These are phyloP conservation scores for Platorchestia sp. DNA, from an alignment of 1,140 invertebrate genomes.

Conservation along the genomic window DNA sequence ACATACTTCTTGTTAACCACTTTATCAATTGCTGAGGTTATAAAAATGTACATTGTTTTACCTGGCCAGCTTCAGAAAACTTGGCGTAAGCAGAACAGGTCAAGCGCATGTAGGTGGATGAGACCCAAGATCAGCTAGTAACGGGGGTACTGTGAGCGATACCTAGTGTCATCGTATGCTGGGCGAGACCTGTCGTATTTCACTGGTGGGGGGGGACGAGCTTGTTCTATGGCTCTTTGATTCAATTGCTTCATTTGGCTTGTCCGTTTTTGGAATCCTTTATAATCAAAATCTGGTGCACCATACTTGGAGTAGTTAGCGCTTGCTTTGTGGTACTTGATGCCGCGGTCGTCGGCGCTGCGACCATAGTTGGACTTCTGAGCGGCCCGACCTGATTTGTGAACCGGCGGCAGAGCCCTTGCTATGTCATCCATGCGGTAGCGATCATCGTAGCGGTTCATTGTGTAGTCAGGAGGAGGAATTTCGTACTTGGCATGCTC, in stretches of 20 bases:
- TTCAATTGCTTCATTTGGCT: not conserved
- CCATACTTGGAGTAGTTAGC: slow-evolving; percentile 12
- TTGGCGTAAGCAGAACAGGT: not conserved
- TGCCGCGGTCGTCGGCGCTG: not conserved
- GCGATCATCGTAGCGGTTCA: slow-evolving; percentile 5
- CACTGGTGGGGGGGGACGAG: not conserved
- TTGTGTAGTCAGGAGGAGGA: slow-evolving; percentile 1
- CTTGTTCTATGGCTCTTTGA: not conserved
- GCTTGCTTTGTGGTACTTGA: not conserved
- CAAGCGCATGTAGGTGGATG: not conserved
- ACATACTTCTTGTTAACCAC: not conserved
- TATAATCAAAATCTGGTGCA: slow-evolving; percentile 20
- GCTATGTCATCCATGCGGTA: slow-evolving; percentile 12
- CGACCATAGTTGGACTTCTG: not conserved
- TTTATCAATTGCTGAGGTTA: not conserved
- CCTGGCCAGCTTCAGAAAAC: not conserved
- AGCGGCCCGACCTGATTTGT: not conserved
- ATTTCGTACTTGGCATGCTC: not conserved
- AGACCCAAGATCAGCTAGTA: not conserved
- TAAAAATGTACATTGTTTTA: not conserved
- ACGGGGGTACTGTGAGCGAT: not conserved
- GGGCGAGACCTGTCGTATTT: not conserved
- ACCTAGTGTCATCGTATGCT: not conserved
- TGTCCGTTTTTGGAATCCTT: not conserved
- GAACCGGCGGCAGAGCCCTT: slow-evolving; percentile 4